Evolutionary conservation across 1,140 invertebrate species (phyloP), one percentile per base, ranked within the genome.

Genomic region (Caerostris extrusa): DNA sequence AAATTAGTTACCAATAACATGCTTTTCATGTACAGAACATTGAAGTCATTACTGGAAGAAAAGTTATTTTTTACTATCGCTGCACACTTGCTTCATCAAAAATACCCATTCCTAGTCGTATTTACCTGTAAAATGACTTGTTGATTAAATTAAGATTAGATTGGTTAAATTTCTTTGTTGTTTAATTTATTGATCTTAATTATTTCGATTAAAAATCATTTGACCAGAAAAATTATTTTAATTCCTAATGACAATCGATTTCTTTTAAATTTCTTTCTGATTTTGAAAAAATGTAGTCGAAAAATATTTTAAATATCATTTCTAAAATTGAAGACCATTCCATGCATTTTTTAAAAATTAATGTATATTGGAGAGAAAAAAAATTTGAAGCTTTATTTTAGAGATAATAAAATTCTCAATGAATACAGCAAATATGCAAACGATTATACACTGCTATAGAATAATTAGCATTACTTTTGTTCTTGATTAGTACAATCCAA

Each of bases 81-180:
- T 50, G n/a, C 82, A 83, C 82, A 83, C 56, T 83, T 83, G 82
- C 53, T 83, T 83, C 82, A 83, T 58, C 34, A 57, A 55, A 58
- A 58, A 83, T 83, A 55, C 53, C 56, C 82, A 83, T 83, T 58
- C 53, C 53, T 83, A 83, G 82, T 57, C 82, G 57, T 83, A 34
- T 57, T 57, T 83, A 83, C 82, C 82, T 83, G 82, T 83, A 83
- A 83, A 57, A 83, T 83, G 82, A 83, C 53, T 83, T 83, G 53
- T 83, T 55, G 6, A 83, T 83, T 83, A 83, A 83, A 83, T 58
- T 34, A 83, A 83, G 14, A 57, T 83, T 83, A 58, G 56, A 83
- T 83, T 53, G 17, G 34, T 83, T 58, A 83, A 81, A 83, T 83
- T 83, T 83, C 82, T 57, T 83, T 82, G 14, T 56, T 83, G 55